A percentile compares a stretch with the other conserved stretches of the same genome.
Conservation (phyloP, 2,797 vertebrate species). For the Peromyscus melanophrys region DNA sequence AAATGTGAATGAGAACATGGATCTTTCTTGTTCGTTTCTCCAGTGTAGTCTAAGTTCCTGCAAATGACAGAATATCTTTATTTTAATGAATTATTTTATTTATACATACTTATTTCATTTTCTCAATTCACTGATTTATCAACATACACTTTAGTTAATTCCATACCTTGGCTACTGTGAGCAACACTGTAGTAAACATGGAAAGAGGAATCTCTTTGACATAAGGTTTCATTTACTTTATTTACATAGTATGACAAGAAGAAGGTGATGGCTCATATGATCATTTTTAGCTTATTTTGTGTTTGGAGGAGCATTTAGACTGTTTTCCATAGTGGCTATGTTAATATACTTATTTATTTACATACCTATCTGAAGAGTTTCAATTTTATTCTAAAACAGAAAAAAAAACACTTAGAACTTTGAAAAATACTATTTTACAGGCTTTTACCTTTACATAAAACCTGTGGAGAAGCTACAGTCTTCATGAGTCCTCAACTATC, state of each 20-base stretch:
- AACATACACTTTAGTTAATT: not conserved
- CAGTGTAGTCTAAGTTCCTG: too few relatives aligned
- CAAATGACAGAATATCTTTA: not conserved
- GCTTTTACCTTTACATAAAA: not conserved
- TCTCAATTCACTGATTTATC: not conserved
- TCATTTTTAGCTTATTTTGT: not conserved
- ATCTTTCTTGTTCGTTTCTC: not conserved
- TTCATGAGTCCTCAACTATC: not conserved
- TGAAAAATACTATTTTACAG: not conserved
- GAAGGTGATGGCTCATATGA: not conserved
- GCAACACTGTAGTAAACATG: not conserved
- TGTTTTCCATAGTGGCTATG: not conserved
- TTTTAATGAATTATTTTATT: not conserved
- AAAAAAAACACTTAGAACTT: not conserved
- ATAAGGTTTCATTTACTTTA: not conserved
- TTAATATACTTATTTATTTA: not conserved
- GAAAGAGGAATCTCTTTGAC: too few relatives aligned
- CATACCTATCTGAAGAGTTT: not conserved
- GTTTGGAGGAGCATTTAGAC: not conserved
- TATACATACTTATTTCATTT: not conserved
- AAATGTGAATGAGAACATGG: not conserved
- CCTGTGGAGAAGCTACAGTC: not conserved
- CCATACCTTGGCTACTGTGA: not conserved
- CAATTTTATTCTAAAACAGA: not conserved
- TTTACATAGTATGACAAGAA: not conserved